Evolutionary conservation across 2,888 invertebrate species (phyloP).

Genomic region (Pilophorus perplexus): DNA sequence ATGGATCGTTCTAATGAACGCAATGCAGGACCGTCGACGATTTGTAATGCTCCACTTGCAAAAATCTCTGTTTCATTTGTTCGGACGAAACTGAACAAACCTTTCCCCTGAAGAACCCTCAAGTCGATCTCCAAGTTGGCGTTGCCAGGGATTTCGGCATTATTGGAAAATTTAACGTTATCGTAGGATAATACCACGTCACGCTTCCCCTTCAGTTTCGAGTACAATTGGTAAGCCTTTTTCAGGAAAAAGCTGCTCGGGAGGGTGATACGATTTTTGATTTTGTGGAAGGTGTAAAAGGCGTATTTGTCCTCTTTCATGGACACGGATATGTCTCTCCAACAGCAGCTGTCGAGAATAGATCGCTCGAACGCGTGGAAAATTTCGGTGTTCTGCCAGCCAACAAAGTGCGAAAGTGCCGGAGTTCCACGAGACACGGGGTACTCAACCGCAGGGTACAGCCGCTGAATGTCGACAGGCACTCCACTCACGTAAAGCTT

Average conservation of each 20-base stretch:
- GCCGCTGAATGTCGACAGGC: conserved; percentile 28
- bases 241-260: conserved; percentile 15
- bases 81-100: background rate
- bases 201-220: background rate
- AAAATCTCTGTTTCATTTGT: background rate
- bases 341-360: background rate
- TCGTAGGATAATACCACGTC: background rate
- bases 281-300: background rate
- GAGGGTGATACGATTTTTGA: conserved; percentile 3
- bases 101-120: conserved; percentile 1
- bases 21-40: background rate
- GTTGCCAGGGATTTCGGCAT: background rate
- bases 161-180: background rate
- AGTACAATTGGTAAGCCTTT: background rate
- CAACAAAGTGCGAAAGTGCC: conserved; percentile 7
- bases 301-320: background rate
- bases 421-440: conserved; percentile 43
- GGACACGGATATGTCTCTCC: background rate
- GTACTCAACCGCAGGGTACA: conserved; percentile 41
- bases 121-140: background rate
- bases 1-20: background rate
- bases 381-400: conserved; percentile 30
- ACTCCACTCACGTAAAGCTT: conserved; percentile 41
- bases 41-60: background rate
- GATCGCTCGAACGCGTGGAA: background rate